A percentile compares a stretch with the other conserved stretches of the same genome.
Conservation (phyloP, 2,888 invertebrate genomes). For the Caenorhabditis japonica region DNA sequence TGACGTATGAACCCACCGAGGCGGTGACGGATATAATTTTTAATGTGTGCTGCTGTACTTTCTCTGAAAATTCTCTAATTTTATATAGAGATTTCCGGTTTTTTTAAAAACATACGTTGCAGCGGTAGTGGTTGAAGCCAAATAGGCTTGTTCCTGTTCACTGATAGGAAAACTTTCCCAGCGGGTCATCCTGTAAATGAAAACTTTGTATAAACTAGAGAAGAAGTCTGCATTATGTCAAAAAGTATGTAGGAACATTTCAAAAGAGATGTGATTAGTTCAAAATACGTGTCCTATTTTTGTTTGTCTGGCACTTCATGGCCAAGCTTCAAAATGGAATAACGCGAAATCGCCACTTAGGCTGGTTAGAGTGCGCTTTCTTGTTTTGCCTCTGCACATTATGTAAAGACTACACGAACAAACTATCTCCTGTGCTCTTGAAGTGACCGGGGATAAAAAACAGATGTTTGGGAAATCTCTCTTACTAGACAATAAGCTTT, state of each 20-base stretch:
- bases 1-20: constrained; percentile 67
- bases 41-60: constrained; percentile 1
- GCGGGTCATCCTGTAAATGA: constrained; percentile 49
- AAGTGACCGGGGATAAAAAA: too few species aligned
- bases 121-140: constrained; percentile 66
- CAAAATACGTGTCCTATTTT: constrained; percentile 9
- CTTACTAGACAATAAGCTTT: constrained; percentile 2
- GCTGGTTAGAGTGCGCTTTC: constrained; percentile 16
- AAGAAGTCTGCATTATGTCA: neutral
- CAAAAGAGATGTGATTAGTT: neutral
- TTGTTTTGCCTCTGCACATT: constrained; percentile 30
- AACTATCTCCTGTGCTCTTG: constrained; percentile 17
- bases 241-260: neutral
- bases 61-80: constrained; percentile 7
- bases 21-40: constrained; percentile 47
- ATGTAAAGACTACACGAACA: constrained; percentile 23
- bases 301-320: constrained; percentile 26
- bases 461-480: too few species aligned
- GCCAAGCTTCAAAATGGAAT: constrained; percentile 24
- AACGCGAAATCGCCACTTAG: constrained; percentile 27
- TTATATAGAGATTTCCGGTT: constrained; percentile 3
- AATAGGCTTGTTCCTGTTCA: constrained; percentile 70
- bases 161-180: constrained; percentile 71
- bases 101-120: constrained; percentile 24
- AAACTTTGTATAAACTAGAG: neutral